These are phyloP conservation scores for Cartodere bifasciata DNA, from an alignment of 2,888 invertebrate species.

Conservation along the genomic window DNA sequence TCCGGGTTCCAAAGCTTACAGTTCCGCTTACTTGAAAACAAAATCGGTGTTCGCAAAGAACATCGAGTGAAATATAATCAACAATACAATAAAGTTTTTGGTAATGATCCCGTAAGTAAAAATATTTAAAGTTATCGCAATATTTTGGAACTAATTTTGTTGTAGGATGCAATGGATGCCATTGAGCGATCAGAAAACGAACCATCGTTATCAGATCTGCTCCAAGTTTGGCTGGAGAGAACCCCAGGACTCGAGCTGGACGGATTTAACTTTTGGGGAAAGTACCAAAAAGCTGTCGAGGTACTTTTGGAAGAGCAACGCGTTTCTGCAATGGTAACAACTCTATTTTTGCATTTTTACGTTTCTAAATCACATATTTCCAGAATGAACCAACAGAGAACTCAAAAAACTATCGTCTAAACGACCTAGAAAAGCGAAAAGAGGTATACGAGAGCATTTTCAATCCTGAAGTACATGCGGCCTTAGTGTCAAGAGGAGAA, in stretches of 20 bases:
- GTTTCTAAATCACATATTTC: too few species aligned
- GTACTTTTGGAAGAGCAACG: conserved; percentile 58
- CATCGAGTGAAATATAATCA: conserved; percentile 89
- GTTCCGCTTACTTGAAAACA: conserved; percentile 92
- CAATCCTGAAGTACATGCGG: conserved; percentile 70
- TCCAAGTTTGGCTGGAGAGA: conserved; percentile 87
- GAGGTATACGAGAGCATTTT: conserved; percentile 87
- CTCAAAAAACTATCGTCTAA: conserved; percentile 47
- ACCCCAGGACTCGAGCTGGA: conserved; percentile 80
- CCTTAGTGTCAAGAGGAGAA: conserved; percentile 74
- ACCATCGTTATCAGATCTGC: conserved; percentile 72
- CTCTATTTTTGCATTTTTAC: neutral
- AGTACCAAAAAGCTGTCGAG: conserved; percentile 65
- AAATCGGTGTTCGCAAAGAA: conserved; percentile 68
- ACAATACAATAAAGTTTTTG: conserved; percentile 78
- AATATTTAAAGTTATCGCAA: too few species aligned
- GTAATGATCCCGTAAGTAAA: conserved; percentile 48
- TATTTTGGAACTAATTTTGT: conserved; percentile 5
- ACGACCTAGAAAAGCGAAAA: conserved; percentile 64
- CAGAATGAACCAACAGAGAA: conserved; percentile 23
- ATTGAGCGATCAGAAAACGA: conserved; percentile 62
- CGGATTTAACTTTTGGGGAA: conserved; percentile 91
- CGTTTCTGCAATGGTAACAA: conserved; percentile 44
- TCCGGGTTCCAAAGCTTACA: conserved; percentile 97
- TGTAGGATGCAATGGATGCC: conserved; percentile 37